Evolutionary conservation across 2,113 vertebrate genomes (phyloP), one percentile per base, ranked within the genome.

Genomic region (Nannospalax galili): DNA sequence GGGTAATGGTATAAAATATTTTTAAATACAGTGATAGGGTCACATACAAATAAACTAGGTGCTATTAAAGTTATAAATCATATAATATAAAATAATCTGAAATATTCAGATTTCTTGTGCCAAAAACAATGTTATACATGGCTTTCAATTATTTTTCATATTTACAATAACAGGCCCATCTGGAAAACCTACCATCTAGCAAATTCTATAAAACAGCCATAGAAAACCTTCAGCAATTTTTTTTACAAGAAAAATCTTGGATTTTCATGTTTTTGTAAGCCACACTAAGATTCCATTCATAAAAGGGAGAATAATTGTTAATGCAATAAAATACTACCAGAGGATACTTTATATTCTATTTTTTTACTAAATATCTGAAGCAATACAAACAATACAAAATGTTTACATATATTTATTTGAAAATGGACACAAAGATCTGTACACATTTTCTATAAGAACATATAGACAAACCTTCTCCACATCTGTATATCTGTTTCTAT

Each of bases 401-500:
- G 2, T 62, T 56, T 90, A 58, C 8, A 64, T 82, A 82, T 45
- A 56, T 78, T 69, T 96, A 60, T 92, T 93, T 87, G 24, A 84
- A 88, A 92, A 75, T 14, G 70, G 86, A 97, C 17, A 87, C 48
- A 65, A 78, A 75, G 48, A 26, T 85, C 52, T 42, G 74, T 45
- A 91, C 0, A 79, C 7, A 91, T 94, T 28, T 75, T 85, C 72
- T 81, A 3, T 90, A 82, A 0, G 77, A 92, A 95, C 52, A 92
- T 0, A 86, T 8, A 37, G 42, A 79, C 89, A 96, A 97, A 99
- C 99, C 99, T 99, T 98, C 99, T 99, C 99, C 99, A 99, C 99
- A 99, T 99, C 96, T 99, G 99, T 95, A 99, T 98, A 65, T 99
- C 99, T 19, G 99, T 99, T 98, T 99, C 99, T 56, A 99, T 99